These are phyloP conservation scores for Shargacucullia verbasci DNA, from an alignment of 2,888 invertebrate species.

Conservation along the genomic window DNA sequence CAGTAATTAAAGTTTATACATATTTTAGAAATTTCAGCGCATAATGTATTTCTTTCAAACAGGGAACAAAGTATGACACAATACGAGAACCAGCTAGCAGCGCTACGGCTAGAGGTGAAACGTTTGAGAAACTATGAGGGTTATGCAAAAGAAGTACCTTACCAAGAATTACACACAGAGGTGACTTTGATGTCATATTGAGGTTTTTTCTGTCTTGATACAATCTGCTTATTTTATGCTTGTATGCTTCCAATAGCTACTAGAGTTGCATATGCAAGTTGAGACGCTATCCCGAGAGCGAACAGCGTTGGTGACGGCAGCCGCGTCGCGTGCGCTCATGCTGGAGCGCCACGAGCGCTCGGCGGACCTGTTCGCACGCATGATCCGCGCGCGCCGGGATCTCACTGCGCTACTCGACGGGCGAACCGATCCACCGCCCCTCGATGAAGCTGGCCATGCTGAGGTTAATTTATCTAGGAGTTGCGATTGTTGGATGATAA, in stretches of 20 bases:
- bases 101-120: constrained; percentile 76
- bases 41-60: constrained; percentile 9
- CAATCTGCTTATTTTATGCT: neutral
- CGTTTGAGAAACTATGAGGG: constrained; percentile 77
- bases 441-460: constrained; percentile 60
- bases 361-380: constrained; percentile 75
- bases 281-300: constrained; percentile 77
- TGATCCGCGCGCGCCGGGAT: constrained; percentile 74
- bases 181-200: constrained; percentile 49
- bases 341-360: constrained; percentile 83
- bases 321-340: constrained; percentile 82
- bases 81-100: constrained; percentile 76
- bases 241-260: constrained; percentile 60
- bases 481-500: neutral
- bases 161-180: constrained; percentile 79
- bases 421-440: constrained; percentile 58
- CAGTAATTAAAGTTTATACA: no score
- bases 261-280: constrained; percentile 81
- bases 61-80: constrained; percentile 80
- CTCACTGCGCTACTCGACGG: constrained; percentile 71
- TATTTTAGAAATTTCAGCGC: neutral
- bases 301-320: constrained; percentile 74
- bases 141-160: constrained; percentile 74
- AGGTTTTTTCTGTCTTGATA: no score
- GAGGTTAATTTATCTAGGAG: constrained; percentile 61